Evolutionary conservation across 2,888 invertebrate species (phyloP).

Genomic region (Lordiphosa andalusiaca): DNA sequence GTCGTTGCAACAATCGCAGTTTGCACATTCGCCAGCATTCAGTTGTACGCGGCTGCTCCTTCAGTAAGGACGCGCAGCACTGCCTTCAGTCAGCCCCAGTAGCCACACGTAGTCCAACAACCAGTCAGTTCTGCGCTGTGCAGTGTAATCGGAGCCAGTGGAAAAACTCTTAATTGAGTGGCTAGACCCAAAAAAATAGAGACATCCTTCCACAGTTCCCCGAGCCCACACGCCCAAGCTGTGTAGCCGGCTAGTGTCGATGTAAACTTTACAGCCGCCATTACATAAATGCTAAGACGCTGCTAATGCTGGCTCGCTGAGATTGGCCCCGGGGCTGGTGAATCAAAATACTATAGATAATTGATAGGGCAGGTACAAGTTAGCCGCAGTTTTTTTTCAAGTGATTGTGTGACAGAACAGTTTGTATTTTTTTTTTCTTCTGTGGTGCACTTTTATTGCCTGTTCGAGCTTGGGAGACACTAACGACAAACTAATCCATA

Average conservation of each 20-base stretch:
- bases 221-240: neutral
- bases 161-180: neutral
- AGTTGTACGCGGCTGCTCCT: slow-evolving; percentile 79
- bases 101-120: slow-evolving; percentile 4
- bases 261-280: slow-evolving; percentile 58
- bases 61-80: slow-evolving; percentile 78
- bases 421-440: slow-evolving; percentile 28
- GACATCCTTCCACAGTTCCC: neutral
- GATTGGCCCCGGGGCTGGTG: neutral
- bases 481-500: slow-evolving; percentile 41
- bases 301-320: slow-evolving; percentile 29
- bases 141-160: slow-evolving; percentile 20
- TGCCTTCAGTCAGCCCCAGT: slow-evolving; percentile 30
- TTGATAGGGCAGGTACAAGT: neutral
- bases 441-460: slow-evolving; percentile 40
- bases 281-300: slow-evolving; percentile 53
- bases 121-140: slow-evolving; percentile 8
- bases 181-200: neutral
- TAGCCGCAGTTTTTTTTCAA: slow-evolving; percentile 2
- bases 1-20: slow-evolving; percentile 70
- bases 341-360: slow-evolving; percentile 8
- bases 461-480: slow-evolving; percentile 44
- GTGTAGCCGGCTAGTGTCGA: slow-evolving; percentile 28
- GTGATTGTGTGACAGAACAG: slow-evolving; percentile 21
- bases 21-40: slow-evolving; percentile 68